Evolutionary conservation across 1,140 invertebrate species (phyloP).

Genomic region (Lithobius niger): DNA sequence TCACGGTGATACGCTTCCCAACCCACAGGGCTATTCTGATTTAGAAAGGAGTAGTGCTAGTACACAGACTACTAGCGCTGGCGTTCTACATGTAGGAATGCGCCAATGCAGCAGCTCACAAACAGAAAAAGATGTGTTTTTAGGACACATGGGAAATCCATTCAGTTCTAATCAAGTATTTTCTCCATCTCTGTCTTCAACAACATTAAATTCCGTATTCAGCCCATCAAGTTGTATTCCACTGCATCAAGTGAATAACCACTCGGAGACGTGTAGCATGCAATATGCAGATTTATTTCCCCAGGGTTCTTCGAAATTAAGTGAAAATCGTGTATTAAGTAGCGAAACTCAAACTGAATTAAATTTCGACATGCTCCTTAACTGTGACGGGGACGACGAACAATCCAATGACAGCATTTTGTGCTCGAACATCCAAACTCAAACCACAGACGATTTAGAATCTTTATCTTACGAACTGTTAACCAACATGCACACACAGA

Average conservation of each 20-base stretch:
- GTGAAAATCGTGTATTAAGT: background rate
- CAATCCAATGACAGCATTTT: background rate
- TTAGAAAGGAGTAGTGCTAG: too few relatives aligned
- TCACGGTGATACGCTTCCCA: too few relatives aligned
- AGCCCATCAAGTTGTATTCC: too few relatives aligned
- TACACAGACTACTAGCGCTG: too few relatives aligned
- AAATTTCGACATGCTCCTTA: background rate
- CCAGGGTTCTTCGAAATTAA: background rate
- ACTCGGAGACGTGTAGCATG: too few relatives aligned
- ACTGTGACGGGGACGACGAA: background rate
- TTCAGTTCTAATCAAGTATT: slow-evolving; percentile 3
- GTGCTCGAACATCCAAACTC: slow-evolving; percentile 6
- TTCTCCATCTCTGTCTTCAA: too few relatives aligned
- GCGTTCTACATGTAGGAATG: too few relatives aligned
- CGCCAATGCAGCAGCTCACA: background rate
- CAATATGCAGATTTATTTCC: too few relatives aligned
- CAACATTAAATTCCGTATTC: too few relatives aligned
- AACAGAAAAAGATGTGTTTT: slow-evolving; percentile 4
- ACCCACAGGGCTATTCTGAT: too few relatives aligned
- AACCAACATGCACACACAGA: slow-evolving; percentile 14
- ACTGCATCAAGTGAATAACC: too few relatives aligned
- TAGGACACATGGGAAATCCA: background rate
- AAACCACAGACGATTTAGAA: slow-evolving; percentile 6
- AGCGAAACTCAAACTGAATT: slow-evolving; percentile 11
- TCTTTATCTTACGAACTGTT: slow-evolving; percentile 4